A percentile compares a stretch with the other conserved stretches of the same genome.
Evolutionary conservation across 1,140 invertebrate species (phyloP).

Genomic region (Plodia interpunctella): DNA sequence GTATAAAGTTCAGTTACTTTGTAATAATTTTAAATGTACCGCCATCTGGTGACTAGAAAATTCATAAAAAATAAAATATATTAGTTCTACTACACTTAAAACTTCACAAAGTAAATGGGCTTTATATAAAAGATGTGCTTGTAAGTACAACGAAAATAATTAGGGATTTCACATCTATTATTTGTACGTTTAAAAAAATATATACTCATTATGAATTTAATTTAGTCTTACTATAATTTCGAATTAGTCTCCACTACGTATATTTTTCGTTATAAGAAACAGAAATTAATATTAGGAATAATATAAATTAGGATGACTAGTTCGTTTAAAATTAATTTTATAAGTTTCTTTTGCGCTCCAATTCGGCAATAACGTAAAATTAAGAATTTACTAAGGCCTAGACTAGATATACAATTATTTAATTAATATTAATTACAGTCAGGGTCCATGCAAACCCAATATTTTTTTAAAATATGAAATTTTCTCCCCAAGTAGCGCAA

Average conservation of each 20-base stretch:
- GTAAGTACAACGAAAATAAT: not conserved
- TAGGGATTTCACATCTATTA: not conserved
- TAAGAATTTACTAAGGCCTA: conserved; percentile 2
- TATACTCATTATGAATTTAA: conserved; percentile 6
- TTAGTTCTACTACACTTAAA: too few species aligned
- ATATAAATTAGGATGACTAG: not conserved
- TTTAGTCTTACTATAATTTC: not conserved
- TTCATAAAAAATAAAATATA: too few species aligned
- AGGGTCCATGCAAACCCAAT: not conserved
- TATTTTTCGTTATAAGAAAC: not conserved
- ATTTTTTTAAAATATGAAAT: conserved; percentile 1
- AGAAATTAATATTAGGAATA: not conserved
- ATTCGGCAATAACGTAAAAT: not conserved
- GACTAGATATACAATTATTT: not conserved
- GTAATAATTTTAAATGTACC: too few species aligned
- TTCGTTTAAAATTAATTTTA: not conserved
- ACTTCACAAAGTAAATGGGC: too few species aligned
- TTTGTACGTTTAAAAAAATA: not conserved
- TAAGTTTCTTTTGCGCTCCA: not conserved
- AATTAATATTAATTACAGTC: not conserved
- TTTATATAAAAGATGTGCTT: too few species aligned
- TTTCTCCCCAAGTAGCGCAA: too few species aligned
- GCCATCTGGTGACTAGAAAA: too few species aligned
- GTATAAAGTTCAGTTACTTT: too few species aligned
- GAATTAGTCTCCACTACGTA: not conserved